Evolutionary conservation across 2,797 vertebrate species (phyloP).

Genomic region (Hypotaenidia philippensis): DNA sequence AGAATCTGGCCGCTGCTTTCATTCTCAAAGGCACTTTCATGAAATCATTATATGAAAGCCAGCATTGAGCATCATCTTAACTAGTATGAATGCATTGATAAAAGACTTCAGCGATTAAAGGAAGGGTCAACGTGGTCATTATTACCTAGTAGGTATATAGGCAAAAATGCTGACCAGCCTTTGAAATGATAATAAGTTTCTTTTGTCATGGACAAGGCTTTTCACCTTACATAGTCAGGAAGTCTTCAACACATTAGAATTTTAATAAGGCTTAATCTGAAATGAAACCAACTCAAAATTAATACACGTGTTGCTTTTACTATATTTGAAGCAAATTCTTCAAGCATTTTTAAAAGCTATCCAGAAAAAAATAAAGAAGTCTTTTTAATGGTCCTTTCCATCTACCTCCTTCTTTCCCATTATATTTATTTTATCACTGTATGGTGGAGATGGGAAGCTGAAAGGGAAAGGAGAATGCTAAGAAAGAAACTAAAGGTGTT

Average conservation of each 20-base stretch:
- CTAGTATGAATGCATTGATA: slow-evolving; percentile 25
- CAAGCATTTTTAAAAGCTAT: background rate
- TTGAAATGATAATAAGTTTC: slow-evolving; percentile 45
- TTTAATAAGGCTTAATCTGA: slow-evolving; percentile 20
- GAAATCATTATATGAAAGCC: slow-evolving; percentile 47
- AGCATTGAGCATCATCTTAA: background rate
- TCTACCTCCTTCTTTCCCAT: background rate
- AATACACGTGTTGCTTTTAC: slow-evolving; percentile 2
- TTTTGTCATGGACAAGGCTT: slow-evolving; percentile 24
- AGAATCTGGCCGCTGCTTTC: slow-evolving; percentile 54
- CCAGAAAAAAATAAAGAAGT: background rate
- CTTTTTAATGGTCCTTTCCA: background rate
- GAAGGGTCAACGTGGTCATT: slow-evolving; percentile 35
- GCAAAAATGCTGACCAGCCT: slow-evolving; percentile 42
- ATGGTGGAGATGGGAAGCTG: background rate
- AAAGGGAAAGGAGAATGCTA: background rate
- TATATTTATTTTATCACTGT: background rate
- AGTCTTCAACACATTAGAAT: background rate
- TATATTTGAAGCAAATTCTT: background rate
- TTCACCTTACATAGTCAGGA: slow-evolving; percentile 30
- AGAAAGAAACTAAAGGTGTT: background rate
- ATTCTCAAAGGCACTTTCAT: slow-evolving; percentile 52
- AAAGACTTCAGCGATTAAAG: slow-evolving; percentile 34
- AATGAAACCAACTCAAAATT: background rate
- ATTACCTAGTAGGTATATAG: slow-evolving; percentile 6